These are phyloP conservation scores for Cephus runcator DNA, from an alignment of 2,888 invertebrate genomes.

Conservation along the genomic window DNA sequence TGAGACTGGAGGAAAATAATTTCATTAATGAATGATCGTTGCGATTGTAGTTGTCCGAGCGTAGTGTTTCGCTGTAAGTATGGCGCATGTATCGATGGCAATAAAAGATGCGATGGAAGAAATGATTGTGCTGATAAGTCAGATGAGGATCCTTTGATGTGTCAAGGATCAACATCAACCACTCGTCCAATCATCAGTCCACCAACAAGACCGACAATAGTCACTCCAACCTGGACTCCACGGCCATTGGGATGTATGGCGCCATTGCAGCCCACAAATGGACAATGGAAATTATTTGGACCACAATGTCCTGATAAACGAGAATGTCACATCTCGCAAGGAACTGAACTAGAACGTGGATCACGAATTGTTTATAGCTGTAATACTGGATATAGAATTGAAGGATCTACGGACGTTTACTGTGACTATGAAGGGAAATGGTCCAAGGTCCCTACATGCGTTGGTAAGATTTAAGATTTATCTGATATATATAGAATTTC, in stretches of 20 bases:
- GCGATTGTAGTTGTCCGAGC: slow-evolving; percentile 50
- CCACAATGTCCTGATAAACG: slow-evolving; percentile 36
- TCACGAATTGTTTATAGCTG: slow-evolving; percentile 52
- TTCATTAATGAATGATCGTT: background rate
- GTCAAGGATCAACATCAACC: slow-evolving; percentile 19
- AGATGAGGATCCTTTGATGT: slow-evolving; percentile 54
- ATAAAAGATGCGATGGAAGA: slow-evolving; percentile 56
- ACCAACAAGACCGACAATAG: slow-evolving; percentile 8
- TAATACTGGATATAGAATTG: slow-evolving; percentile 41
- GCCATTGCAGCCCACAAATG: slow-evolving; percentile 50
- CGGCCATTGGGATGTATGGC: slow-evolving; percentile 34
- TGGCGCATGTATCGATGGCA: slow-evolving; percentile 62
- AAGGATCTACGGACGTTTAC: slow-evolving; percentile 37
- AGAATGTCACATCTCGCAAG: slow-evolving; percentile 34
- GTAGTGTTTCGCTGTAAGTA: slow-evolving; percentile 60
- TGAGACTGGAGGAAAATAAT: background rate
- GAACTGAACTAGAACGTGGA: slow-evolving; percentile 40
- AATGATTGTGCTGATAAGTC: slow-evolving; percentile 62
- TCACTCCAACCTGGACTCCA: slow-evolving; percentile 1
- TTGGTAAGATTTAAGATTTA: slow-evolving; percentile 35
- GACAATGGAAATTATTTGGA: slow-evolving; percentile 44
- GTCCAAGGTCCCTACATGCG: slow-evolving; percentile 47
- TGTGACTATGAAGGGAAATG: slow-evolving; percentile 49
- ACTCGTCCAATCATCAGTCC: background rate
- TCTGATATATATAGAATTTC: background rate